These are phyloP conservation scores for Hypomesus transpacificus DNA, from an alignment of 2,113 vertebrate genomes.

Conservation along the genomic window DNA sequence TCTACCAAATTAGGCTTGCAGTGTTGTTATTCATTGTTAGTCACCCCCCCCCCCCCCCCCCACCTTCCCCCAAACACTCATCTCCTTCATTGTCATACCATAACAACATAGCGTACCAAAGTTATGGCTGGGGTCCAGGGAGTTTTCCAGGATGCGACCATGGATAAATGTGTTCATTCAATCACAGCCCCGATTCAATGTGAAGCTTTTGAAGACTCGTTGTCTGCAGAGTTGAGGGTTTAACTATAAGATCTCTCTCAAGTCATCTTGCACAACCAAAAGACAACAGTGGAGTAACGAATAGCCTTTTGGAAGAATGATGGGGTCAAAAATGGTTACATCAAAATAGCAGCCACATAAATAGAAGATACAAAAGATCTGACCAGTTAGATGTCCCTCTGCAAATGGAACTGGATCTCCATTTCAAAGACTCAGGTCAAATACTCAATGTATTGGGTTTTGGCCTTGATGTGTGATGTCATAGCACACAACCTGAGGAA, in stretches of 20 bases:
- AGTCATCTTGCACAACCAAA: conserved; percentile 43
- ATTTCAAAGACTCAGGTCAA: conserved; percentile 21
- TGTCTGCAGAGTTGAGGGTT: conserved; percentile 40
- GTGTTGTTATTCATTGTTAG: conserved; percentile 37
- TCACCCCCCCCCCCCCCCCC: conserved; percentile 24
- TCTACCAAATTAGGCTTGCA: conserved; percentile 43
- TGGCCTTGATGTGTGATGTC: conserved; percentile 38
- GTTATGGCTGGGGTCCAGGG: conserved; percentile 38
- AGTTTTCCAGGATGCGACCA: conserved; percentile 5
- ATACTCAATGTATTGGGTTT: conserved; percentile 6
- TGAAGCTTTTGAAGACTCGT: no score
- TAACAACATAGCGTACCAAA: conserved; percentile 52
- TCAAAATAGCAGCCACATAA: conserved; percentile 40
- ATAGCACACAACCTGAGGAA: conserved; percentile 8
- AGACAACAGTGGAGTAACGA: conserved; percentile 45
- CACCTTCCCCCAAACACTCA: conserved; percentile 18
- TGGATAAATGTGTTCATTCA: no score
- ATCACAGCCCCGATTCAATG: no score
- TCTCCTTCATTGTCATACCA: conserved; percentile 28
- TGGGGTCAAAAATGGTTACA: conserved; percentile 18
- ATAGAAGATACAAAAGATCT: conserved; percentile 36
- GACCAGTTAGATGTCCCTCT: conserved; percentile 15
- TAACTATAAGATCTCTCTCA: conserved; percentile 27
- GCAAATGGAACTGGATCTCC: conserved; percentile 16
- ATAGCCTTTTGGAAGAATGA: conserved; percentile 50